Evolutionary conservation across 2,888 invertebrate genomes (phyloP).

Genomic region (Ceraclea dissimilis): DNA sequence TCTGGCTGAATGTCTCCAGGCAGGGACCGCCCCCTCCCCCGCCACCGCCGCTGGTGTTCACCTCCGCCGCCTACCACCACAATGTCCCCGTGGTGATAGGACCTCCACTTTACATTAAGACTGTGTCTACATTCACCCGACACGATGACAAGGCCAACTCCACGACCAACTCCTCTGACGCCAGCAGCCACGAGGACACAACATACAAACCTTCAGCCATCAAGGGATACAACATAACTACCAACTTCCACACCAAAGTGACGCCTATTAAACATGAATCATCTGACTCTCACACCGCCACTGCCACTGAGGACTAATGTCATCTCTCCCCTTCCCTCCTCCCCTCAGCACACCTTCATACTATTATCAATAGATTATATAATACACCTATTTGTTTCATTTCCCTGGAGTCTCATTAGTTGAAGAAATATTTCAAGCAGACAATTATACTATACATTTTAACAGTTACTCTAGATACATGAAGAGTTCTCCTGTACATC

Average conservation of each 20-base stretch:
- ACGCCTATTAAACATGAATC: not conserved
- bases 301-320: too few relatives aligned
- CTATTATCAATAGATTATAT: too few relatives aligned
- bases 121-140: not conserved
- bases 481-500: too few relatives aligned
- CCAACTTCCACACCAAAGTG: not conserved
- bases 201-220: not conserved
- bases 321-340: too few relatives aligned
- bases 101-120: not conserved
- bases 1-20: not conserved
- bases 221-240: slow-evolving; percentile 2
- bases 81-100: not conserved
- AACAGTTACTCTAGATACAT: too few relatives aligned
- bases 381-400: too few relatives aligned
- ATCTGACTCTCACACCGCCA: too few relatives aligned
- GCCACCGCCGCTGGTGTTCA: not conserved
- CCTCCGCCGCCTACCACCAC: not conserved
- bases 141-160: not conserved
- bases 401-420: too few relatives aligned
- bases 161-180: not conserved
- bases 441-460: too few relatives aligned
- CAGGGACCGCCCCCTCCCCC: not conserved
- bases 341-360: too few relatives aligned
- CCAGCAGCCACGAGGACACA: not conserved
- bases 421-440: too few relatives aligned